Conservation (phyloP, 2,888 invertebrate genomes). For the Rhogogaster chlorosoma region DNA sequence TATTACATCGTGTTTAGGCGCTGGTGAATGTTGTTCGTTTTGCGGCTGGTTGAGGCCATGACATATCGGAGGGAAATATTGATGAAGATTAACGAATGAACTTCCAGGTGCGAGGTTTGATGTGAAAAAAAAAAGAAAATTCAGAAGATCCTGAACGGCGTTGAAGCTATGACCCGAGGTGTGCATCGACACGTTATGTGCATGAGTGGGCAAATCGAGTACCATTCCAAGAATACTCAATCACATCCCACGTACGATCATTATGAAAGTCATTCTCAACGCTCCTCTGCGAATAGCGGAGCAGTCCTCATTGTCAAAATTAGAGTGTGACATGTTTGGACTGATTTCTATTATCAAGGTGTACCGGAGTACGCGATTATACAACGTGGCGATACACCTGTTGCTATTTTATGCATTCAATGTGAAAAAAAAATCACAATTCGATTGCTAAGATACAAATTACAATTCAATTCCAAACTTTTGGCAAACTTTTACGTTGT, state of each 20-base stretch:
- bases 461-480: neutral
- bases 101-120: neutral
- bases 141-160: neutral
- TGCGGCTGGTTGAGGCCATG: neutral
- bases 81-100: neutral
- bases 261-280: neutral
- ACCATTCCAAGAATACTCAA: constrained; percentile 7
- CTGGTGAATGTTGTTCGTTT: neutral
- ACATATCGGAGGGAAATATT: neutral
- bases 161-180: neutral
- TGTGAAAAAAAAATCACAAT: neutral
- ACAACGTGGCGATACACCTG: neutral
- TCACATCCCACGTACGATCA: constrained; percentile 2
- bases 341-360: neutral
- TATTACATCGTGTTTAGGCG: neutral
- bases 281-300: neutral
- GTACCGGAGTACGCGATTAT: neutral
- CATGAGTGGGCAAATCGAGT: neutral
- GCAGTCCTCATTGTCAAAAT: constrained; percentile 14
- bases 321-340: constrained; percentile 4
- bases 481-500: neutral
- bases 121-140: neutral
- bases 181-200: neutral
- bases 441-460: neutral
- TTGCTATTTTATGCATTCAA: neutral